Evolutionary conservation across 2,888 invertebrate species (phyloP).

Genomic region (Aethes cnicana): DNA sequence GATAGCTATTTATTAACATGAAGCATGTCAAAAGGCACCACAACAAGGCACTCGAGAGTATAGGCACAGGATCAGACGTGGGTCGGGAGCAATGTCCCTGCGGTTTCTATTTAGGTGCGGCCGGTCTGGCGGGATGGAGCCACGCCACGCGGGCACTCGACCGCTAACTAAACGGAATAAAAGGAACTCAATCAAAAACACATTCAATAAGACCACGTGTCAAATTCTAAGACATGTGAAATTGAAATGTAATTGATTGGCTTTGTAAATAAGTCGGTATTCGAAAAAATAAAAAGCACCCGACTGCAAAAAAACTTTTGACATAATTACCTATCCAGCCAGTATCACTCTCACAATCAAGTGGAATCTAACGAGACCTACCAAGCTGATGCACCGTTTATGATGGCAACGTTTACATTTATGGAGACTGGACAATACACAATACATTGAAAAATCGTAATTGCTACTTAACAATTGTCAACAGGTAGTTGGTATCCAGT

Average conservation of each 20-base stretch:
- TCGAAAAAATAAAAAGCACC: too few relatives aligned
- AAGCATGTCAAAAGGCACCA: slow-evolving; percentile 50
- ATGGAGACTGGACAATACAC: slow-evolving; percentile 17
- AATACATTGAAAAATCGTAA: slow-evolving; percentile 17
- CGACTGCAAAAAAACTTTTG: too few relatives aligned
- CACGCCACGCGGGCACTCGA: slow-evolving; percentile 71
- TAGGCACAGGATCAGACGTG: slow-evolving; percentile 68
- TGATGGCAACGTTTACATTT: slow-evolving; percentile 18
- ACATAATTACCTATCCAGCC: too few relatives aligned
- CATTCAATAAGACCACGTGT: too few relatives aligned
- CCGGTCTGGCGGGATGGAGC: slow-evolving; percentile 74
- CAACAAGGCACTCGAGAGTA: slow-evolving; percentile 68
- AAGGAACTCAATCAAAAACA: slow-evolving; percentile 64
- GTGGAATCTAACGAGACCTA: too few relatives aligned
- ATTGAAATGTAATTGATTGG: too few relatives aligned
- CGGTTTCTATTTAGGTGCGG: slow-evolving; percentile 82
- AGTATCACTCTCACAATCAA: too few relatives aligned
- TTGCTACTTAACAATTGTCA: neutral
- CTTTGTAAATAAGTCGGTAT: too few relatives aligned
- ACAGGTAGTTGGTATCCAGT: neutral
- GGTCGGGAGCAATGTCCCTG: slow-evolving; percentile 79
- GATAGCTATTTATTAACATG: slow-evolving; percentile 21
- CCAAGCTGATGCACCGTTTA: slow-evolving; percentile 15
- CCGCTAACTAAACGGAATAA: slow-evolving; percentile 69
- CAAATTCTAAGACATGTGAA: too few relatives aligned